Percentiles rank a stretch among this genome's conserved stretches.
Conservation (phyloP, 2,113 vertebrate species). For the Chloebia gouldiae region DNA sequence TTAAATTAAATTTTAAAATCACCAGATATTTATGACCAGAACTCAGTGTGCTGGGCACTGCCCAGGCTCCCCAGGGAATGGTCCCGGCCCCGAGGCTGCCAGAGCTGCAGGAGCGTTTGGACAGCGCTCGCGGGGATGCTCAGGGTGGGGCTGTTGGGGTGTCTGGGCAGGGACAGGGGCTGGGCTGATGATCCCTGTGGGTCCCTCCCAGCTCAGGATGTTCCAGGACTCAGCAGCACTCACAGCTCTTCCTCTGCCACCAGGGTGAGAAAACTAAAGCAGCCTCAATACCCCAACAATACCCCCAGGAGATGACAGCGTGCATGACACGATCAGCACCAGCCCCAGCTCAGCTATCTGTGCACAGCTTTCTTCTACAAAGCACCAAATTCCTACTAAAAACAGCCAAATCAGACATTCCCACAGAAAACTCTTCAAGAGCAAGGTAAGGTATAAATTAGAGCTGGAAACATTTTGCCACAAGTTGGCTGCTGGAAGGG, state of each 20-base stretch:
- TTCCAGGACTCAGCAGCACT: neutral
- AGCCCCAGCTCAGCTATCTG: neutral
- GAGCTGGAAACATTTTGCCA: neutral
- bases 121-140: rapidly evolving
- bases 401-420: neutral
- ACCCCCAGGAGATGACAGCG: neutral
- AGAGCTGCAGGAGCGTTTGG: neutral
- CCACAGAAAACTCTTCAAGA: neutral
- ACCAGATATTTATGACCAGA: neutral
- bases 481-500: neutral
- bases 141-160: neutral
- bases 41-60: neutral
- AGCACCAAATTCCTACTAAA: neutral
- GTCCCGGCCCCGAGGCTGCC: neutral
- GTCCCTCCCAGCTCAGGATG: neutral
- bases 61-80: neutral
- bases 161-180: neutral
- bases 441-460: neutral
- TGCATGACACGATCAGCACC: rapidly evolving
- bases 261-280: neutral
- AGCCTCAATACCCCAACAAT: neutral
- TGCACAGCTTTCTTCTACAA: neutral
- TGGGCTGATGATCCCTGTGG: rapidly evolving
- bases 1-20: neutral
- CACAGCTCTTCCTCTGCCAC: neutral